Percentiles rank a stretch among this genome's conserved stretches.
Evolutionary conservation across 2,113 vertebrate species (phyloP).

Genomic region (Lasiurus borealis): DNA sequence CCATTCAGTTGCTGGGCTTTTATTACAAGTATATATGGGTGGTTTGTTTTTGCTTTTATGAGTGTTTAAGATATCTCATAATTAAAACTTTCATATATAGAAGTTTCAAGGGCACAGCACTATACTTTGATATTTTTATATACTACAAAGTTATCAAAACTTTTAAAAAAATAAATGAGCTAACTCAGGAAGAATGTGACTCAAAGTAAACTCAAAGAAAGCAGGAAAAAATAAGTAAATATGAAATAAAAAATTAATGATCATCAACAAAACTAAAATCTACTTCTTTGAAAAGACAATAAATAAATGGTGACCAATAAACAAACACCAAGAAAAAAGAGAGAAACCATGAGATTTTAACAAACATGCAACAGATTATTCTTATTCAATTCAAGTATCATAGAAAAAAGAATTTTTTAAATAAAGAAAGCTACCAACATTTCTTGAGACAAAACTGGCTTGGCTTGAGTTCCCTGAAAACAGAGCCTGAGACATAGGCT

Average conservation of each 20-base stretch:
- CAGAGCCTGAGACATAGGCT: neutral
- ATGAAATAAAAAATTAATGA: neutral
- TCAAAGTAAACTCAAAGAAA: conserved; percentile 14
- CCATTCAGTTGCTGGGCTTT: no score
- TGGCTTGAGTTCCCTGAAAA: neutral
- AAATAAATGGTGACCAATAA: neutral
- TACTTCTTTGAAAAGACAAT: neutral
- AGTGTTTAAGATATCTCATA: neutral
- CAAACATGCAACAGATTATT: neutral
- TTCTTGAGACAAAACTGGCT: neutral
- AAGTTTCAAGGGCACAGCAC: neutral
- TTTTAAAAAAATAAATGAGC: conserved; percentile 6
- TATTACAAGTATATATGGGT: no score
- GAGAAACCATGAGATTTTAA: neutral
- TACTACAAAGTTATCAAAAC: neutral
- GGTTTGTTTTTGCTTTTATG: neutral
- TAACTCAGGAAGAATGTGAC: neutral
- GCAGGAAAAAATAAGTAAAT: neutral
- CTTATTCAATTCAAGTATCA: neutral
- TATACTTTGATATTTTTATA: neutral
- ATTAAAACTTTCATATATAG: neutral
- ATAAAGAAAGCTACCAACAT: neutral
- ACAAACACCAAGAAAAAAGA: neutral
- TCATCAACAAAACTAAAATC: neutral
- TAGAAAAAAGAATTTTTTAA: neutral